Evolutionary conservation across 2,113 vertebrate genomes (phyloP).

Genomic region (Ceyx cyanopectus): DNA sequence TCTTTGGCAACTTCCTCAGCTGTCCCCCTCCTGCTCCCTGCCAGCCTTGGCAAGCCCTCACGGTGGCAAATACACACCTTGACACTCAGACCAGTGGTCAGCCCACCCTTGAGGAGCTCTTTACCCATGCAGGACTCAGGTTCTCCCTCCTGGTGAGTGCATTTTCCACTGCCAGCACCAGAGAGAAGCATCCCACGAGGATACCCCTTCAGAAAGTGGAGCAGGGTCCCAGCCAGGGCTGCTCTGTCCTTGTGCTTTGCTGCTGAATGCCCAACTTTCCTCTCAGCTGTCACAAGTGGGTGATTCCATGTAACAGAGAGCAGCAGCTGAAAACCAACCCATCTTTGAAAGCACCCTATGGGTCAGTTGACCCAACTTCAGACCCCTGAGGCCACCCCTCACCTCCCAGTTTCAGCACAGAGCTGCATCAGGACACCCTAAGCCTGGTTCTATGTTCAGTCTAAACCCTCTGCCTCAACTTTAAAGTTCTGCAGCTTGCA

Average conservation of each 20-base stretch:
- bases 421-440: background rate
- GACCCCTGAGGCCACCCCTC: background rate
- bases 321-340: background rate
- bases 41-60: background rate
- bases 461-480: background rate
- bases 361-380: background rate
- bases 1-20: background rate
- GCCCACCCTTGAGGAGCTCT: background rate
- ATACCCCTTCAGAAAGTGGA: accelerated
- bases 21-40: background rate
- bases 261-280: background rate
- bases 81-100: background rate
- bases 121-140: background rate
- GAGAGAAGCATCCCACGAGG: background rate
- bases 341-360: background rate
- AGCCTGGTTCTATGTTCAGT: background rate
- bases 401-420: background rate
- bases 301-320: background rate
- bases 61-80: background rate
- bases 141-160: background rate
- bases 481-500: conserved; percentile 26
- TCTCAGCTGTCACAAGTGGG: background rate
- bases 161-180: background rate
- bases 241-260: background rate
- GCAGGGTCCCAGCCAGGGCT: background rate